Evolutionary conservation across 2,888 invertebrate species (phyloP).

Genomic region (Tipula helvola): DNA sequence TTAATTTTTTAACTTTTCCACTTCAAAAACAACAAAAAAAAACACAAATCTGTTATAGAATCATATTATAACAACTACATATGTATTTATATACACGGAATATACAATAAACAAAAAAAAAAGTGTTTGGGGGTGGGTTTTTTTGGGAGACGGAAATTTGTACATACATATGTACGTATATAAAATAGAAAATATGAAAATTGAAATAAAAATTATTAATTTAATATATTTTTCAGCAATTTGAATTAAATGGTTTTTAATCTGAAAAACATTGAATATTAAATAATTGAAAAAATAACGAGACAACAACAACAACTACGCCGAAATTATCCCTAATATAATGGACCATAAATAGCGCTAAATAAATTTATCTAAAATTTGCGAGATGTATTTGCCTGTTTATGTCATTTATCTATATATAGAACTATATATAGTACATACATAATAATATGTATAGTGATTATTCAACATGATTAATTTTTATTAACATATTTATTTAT

Average conservation of each 20-base stretch:
- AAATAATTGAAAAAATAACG: neutral
- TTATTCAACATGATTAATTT: neutral
- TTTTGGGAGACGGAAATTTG: neutral
- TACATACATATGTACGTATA: too few species aligned
- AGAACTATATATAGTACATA: neutral
- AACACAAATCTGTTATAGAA: neutral
- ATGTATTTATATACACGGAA: neutral
- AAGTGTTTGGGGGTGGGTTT: neutral
- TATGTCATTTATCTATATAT: neutral
- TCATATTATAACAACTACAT: neutral
- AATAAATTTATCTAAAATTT: neutral
- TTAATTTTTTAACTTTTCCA: neutral
- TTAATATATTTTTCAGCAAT: neutral
- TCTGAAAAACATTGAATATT: neutral
- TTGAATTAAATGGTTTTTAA: neutral
- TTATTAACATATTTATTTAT: neutral
- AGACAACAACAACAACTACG: neutral
- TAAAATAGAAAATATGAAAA: neutral
- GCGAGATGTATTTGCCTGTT: neutral
- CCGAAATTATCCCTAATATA: neutral
- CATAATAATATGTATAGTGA: neutral
- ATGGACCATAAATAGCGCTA: neutral
- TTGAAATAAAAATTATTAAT: conserved; percentile 4
- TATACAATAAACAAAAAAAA: neutral
- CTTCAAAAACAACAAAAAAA: neutral